phyloP scores from a whole-genome alignment of 2,797 vertebrate genomes.

The Steatocranus sp. region DNA sequence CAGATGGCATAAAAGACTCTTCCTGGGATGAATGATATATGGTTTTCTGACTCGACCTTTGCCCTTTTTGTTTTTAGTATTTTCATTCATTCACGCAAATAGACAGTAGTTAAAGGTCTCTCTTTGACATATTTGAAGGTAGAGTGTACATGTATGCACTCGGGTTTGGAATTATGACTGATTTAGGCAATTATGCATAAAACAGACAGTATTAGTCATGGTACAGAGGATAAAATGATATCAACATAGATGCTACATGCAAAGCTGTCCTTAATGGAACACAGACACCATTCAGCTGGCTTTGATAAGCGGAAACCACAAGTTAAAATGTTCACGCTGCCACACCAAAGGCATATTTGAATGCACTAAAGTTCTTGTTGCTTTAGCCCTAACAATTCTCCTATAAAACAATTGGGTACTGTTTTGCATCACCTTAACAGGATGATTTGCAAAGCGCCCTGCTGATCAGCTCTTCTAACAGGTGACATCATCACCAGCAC shows the following conservation, averaged over 20 bases:
- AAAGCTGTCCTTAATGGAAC: constrained; percentile 34
- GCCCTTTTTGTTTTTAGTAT: not conserved
- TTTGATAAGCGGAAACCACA: constrained; percentile 32
- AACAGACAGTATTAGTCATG: not conserved
- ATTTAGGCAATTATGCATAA: not conserved
- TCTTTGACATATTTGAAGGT: not conserved
- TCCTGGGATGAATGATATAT: constrained; percentile 1
- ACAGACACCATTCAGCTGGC: constrained; percentile 22
- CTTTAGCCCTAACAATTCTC: not conserved
- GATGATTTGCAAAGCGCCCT: constrained; percentile 17
- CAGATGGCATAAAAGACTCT: constrained; percentile 11
- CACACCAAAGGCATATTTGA: not conserved
- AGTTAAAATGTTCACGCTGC: not conserved
- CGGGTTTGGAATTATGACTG: not conserved
- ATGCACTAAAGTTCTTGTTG: not conserved
- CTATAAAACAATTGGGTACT: not conserved
- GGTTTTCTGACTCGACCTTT: constrained; percentile 11
- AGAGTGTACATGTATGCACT: not conserved
- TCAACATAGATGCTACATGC: constrained; percentile 6
- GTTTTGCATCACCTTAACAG: constrained; percentile 40
- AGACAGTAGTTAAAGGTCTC: not conserved
- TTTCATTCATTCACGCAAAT: not conserved
- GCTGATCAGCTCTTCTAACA: constrained; percentile 8
- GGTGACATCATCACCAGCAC: not conserved
- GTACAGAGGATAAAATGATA: not conserved